Evolutionary conservation across 2,113 vertebrate genomes (phyloP).

Genomic region (Ardeotis arabs): DNA sequence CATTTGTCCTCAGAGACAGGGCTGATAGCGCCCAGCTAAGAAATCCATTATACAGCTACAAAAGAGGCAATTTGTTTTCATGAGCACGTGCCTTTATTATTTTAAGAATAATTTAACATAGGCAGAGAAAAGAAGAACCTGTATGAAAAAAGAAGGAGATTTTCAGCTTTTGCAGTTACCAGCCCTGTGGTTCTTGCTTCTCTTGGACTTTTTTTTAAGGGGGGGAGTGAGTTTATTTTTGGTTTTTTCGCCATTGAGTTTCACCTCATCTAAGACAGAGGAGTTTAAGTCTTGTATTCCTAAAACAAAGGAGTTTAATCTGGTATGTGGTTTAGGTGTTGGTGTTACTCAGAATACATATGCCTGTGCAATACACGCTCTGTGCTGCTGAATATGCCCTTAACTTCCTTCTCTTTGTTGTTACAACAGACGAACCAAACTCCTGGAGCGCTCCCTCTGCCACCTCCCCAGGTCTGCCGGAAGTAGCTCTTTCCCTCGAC

Average conservation of each 20-base stretch:
- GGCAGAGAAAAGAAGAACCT: not conserved
- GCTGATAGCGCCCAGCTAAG: slow-evolving; percentile 4
- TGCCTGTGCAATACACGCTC: not conserved
- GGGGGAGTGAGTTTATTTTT: not conserved
- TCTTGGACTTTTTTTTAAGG: not conserved
- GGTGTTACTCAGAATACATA: not conserved
- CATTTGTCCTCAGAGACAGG: slow-evolving; percentile 50
- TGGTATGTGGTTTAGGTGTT: not conserved
- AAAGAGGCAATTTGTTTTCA: slow-evolving; percentile 51
- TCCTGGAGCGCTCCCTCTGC: slow-evolving; percentile 92
- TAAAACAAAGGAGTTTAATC: not conserved
- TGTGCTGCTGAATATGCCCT: not conserved
- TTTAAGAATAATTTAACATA: slow-evolving; percentile 35
- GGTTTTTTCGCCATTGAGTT: not conserved
- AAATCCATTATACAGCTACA: not conserved
- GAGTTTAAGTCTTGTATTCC: not conserved
- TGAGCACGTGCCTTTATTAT: slow-evolving; percentile 4
- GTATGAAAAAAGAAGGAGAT: not conserved
- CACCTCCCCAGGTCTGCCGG: slow-evolving; percentile 95
- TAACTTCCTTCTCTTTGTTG: slow-evolving; percentile 60
- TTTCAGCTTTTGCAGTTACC: not conserved
- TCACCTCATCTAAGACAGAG: not conserved
- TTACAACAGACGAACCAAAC: slow-evolving; percentile 88
- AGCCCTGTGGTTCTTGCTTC: not conserved
- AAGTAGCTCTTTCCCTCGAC: slow-evolving; percentile 90